Evolutionary conservation across 1,140 invertebrate genomes (phyloP).

Genomic region (Apocrypta bakeri): DNA sequence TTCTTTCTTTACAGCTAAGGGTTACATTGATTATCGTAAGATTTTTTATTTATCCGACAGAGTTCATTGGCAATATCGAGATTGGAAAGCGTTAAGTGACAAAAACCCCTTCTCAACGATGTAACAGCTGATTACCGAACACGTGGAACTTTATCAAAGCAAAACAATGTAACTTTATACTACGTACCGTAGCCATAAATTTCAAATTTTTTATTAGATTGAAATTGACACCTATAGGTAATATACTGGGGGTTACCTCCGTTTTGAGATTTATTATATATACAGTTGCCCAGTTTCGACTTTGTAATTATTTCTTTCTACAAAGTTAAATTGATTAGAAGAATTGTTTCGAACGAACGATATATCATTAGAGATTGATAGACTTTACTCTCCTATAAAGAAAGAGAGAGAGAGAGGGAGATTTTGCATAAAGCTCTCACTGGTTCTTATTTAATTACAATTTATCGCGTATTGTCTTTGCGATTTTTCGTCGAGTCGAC

Average conservation of each 20-base stretch:
- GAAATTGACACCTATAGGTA: background rate
- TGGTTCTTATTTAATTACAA: background rate
- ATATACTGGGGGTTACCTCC: background rate
- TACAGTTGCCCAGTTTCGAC: background rate
- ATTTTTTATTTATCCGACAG: too few species aligned
- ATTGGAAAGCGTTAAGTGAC: background rate
- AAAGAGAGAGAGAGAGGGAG: background rate
- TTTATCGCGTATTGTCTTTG: conserved; percentile 2
- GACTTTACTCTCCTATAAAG: background rate
- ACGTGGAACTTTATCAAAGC: background rate
- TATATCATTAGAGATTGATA: conserved; percentile 3
- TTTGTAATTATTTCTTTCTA: background rate
- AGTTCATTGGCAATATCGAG: too few species aligned
- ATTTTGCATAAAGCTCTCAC: background rate
- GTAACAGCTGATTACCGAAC: background rate
- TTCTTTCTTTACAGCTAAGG: background rate
- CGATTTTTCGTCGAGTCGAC: background rate
- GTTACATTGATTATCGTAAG: too few species aligned
- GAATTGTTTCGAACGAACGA: background rate
- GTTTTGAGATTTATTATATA: background rate
- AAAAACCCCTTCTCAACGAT: background rate
- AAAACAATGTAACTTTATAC: background rate
- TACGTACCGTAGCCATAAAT: background rate
- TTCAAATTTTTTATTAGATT: conserved; percentile 6
- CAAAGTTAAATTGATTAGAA: background rate